Evolutionary conservation across 2,888 invertebrate genomes (phyloP), one percentile per base, ranked within the genome.

Genomic region (Papilio demoleus): DNA sequence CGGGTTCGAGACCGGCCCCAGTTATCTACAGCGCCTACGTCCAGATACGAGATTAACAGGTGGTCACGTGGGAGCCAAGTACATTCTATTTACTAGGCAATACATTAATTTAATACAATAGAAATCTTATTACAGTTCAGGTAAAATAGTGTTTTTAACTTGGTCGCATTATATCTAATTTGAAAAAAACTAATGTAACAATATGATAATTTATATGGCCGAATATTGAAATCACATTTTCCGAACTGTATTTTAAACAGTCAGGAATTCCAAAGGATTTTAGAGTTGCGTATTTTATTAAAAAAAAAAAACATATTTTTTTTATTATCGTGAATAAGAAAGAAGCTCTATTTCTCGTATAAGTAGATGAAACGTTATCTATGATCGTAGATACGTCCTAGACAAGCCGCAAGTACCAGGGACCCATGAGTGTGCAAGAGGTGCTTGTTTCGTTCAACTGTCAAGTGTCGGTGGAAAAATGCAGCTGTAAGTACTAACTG

Each of bases 321-420:
- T 38, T n/a, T n/a, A n/a, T n/a, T n/a, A n/a, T n/a, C n/a, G n/a
- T n/a, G n/a, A n/a, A n/a, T n/a, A n/a, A n/a, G n/a, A 22, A 22
- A 47, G 45, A 47, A 22, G 22, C 12, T 47, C 19, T 45, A 50
- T 50, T 27, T 19, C 8, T 8, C 9, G 4, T 12, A 47, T 47
- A n/a, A 27, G 22, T 50, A 14, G 12, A 2, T 12, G 6, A 11
- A 22, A 27, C 73, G n/a, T 85, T 88, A 90, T 91, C 91, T 91
- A 91, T 78, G 88, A 91, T 90, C 91, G 83, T 88, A 90, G 89
- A 77, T 82, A 83, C 79, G 81, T 83, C 83, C 88, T 92, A 92
- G 92, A 88, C 84, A 82, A 81, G 78, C 78, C 75, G 65, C 70
- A 74, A 76, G 81, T 87, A 92, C 91, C 82, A 90, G 90, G 91